A percentile compares a stretch with the other conserved stretches of the same genome.
Evolutionary conservation across 2,113 vertebrate genomes (phyloP).

Genomic region (Murina feae): DNA sequence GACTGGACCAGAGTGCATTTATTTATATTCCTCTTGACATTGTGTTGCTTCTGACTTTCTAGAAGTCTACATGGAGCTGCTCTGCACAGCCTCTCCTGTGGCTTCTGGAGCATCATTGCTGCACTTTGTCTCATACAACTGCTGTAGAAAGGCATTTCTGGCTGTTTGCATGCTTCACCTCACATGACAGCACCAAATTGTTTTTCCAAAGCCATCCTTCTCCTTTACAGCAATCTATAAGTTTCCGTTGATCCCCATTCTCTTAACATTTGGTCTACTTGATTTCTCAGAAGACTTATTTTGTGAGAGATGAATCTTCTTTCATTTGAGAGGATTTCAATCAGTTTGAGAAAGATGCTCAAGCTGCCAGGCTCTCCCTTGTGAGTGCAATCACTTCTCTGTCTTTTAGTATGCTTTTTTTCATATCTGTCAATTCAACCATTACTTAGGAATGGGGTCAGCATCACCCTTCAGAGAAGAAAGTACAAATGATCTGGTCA

Average conservation of each 20-base stretch:
- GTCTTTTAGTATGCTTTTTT: neutral
- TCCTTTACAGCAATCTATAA: neutral
- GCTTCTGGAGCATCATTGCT: neutral
- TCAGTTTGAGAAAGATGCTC: neutral
- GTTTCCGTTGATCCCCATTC: neutral
- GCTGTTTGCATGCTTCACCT: neutral
- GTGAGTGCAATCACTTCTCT: neutral
- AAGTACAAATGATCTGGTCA: neutral
- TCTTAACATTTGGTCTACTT: neutral
- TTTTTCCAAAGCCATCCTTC: neutral
- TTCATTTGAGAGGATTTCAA: neutral
- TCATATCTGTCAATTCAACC: neutral
- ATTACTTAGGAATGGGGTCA: neutral
- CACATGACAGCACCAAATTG: neutral
- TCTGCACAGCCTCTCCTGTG: neutral
- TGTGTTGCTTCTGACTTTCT: neutral
- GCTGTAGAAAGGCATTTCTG: neutral
- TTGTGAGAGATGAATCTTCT: neutral
- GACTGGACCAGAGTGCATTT: neutral
- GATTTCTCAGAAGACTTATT: neutral
- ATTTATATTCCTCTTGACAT: neutral
- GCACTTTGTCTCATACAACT: fast-evolving
- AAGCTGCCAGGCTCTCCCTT: neutral
- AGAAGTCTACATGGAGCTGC: neutral
- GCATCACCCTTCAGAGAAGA: neutral